Conservation (phyloP, 1,140 invertebrate species). For the Arion vulgaris region DNA sequence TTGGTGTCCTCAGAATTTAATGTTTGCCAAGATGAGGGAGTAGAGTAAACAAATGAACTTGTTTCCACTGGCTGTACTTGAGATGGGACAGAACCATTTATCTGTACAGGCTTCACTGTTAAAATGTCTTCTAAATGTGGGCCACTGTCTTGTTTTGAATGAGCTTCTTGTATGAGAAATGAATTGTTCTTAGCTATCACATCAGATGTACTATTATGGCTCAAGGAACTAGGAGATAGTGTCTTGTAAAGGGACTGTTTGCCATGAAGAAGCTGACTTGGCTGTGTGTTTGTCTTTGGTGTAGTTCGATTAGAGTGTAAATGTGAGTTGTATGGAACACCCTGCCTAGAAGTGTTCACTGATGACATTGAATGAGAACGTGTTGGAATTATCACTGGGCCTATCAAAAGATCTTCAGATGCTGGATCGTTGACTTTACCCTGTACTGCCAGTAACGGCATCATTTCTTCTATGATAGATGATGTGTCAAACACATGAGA, state of each 20-base stretch:
- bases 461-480: slow-evolving; percentile 36
- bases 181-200: neutral
- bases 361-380: slow-evolving; percentile 36
- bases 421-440: neutral
- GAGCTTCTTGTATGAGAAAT: neutral
- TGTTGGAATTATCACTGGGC: neutral
- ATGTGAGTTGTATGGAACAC: slow-evolving; percentile 16
- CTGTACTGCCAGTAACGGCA: neutral
- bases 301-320: neutral
- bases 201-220: neutral
- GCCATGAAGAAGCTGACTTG: neutral
- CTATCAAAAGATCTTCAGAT: neutral
- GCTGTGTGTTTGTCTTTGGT: neutral
- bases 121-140: neutral
- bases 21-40: neutral
- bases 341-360: slow-evolving; percentile 4
- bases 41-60: neutral
- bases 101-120: neutral
- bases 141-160: neutral
- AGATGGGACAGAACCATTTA: neutral
- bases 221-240: neutral
- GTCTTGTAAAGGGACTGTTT: neutral
- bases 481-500: slow-evolving; percentile 30
- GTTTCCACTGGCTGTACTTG: neutral
- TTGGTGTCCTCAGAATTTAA: neutral